These are phyloP conservation scores for Nemurella pictetii DNA, from an alignment of 2,888 invertebrate species.

Conservation along the genomic window DNA sequence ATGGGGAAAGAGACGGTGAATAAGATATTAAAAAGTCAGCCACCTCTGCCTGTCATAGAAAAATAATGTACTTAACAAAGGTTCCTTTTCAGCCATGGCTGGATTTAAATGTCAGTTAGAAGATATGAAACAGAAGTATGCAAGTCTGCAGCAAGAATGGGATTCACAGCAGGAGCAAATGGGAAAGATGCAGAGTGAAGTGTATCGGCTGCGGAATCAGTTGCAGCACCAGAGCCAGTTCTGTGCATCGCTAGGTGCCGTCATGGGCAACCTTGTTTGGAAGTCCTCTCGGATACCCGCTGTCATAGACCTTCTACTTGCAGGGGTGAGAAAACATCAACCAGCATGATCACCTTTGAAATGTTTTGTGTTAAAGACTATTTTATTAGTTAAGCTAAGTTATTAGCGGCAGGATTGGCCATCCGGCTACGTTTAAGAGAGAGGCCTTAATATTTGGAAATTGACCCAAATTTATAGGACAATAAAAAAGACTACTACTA, in stretches of 20 bases:
- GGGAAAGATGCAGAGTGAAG: constrained; percentile 44
- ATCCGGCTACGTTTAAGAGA: too few species aligned
- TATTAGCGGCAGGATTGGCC: too few species aligned
- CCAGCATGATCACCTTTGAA: background rate
- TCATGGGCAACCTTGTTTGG: constrained; percentile 52
- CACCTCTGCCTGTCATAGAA: background rate
- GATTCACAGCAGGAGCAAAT: constrained; percentile 46
- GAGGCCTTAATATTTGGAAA: too few species aligned
- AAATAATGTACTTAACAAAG: background rate
- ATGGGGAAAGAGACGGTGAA: constrained; percentile 32
- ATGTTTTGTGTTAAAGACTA: background rate
- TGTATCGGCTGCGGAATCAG: constrained; percentile 45
- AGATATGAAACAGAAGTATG: constrained; percentile 34
- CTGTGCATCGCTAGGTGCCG: constrained; percentile 51
- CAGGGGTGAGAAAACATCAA: constrained; percentile 46
- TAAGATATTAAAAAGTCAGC: background rate
- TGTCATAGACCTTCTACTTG: constrained; percentile 49
- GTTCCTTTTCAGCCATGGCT: constrained; percentile 35
- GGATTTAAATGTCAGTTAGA: constrained; percentile 18
- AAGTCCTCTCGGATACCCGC: constrained; percentile 49
- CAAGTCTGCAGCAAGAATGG: constrained; percentile 45
- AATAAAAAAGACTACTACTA: too few species aligned
- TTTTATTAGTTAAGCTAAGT: too few species aligned
- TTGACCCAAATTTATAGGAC: too few species aligned
- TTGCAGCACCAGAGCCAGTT: constrained; percentile 50